Evolutionary conservation across 2,888 invertebrate species (phyloP).

Genomic region (Opisthograptis luteolata): DNA sequence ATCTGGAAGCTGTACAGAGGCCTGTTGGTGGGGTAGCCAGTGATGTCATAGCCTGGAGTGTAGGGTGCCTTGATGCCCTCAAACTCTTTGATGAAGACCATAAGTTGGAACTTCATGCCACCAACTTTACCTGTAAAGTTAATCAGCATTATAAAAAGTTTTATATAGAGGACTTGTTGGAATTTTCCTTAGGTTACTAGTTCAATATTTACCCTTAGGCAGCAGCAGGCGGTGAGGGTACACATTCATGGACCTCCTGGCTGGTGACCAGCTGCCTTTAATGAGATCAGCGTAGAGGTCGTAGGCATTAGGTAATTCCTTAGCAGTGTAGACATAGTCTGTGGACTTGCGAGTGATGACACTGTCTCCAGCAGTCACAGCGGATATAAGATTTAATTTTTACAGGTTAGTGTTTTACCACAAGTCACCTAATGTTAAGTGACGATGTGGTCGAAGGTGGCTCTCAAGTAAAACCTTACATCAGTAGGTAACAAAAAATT

Average conservation of each 20-base stretch:
- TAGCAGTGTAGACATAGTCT: conserved; percentile 21
- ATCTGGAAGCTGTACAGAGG: conserved; percentile 67
- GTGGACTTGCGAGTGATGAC: conserved; percentile 26
- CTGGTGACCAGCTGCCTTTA: conserved; percentile 29
- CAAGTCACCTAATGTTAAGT: no score
- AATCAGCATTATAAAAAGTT: neutral
- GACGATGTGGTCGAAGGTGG: no score
- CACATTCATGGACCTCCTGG: conserved; percentile 52
- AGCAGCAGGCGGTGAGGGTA: conserved; percentile 86
- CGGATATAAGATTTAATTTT: no score
- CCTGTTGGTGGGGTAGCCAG: conserved; percentile 83
- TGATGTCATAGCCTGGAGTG: conserved; percentile 70
- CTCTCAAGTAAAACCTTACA: no score
- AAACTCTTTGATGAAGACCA: conserved; percentile 75
- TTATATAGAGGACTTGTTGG: no score
- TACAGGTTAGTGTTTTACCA: no score
- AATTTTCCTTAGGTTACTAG: no score
- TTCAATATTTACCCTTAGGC: conserved; percentile 84
- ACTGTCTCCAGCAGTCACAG: conserved; percentile 31
- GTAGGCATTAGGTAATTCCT: conserved; percentile 24
- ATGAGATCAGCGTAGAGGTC: conserved; percentile 21
- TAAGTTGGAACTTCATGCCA: conserved; percentile 86
- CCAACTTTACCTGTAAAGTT: conserved; percentile 77
- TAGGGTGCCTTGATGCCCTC: conserved; percentile 38
- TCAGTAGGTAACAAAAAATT: no score